Base-by-base conservation (phyloP, 2,797 vertebrate species). In the Spinus pinus region DNA sequence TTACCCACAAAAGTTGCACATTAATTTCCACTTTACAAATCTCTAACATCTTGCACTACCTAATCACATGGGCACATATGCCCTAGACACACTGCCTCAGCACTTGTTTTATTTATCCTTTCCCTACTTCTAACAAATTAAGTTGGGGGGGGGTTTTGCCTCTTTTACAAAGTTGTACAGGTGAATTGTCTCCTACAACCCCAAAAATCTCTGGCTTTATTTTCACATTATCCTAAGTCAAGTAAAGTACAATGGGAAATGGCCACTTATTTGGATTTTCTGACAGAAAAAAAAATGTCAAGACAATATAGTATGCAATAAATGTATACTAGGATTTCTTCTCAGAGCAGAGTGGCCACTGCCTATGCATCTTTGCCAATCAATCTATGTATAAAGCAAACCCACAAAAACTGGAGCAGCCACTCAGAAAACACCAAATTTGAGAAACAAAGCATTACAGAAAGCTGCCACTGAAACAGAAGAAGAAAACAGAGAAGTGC, bases 101-200 rank as follows among this genome's bases (percentile, higher is more conserved):
- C 24, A 51, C 5, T 39, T 25, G 4, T 14, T 69, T 61, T 16
- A 47, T 37, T 35, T 58, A 44, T 72, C 82, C 21, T 64, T 28
- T 65, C 28, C 14, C 6, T 2, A 8, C 7, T 81, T 78, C 15
- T 30, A 71, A 6, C 1, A 6, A 64, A 33, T 5, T 58, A 22
- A 17, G 7, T 10, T 20, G 41, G 3, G 1, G 1, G 1, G 0
- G 0, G 49, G 33, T 28, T 19, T 19, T 6, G 2, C 15, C 21
- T 21, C 7, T 46, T 57, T 57, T 42, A 85, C 3, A 16, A 33
- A 84, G n/a, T 10, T 67, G 27, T 42, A 8, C 39, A 51, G 8
- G 23, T 70, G 46, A 82, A 21, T 37, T 60, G 17, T 18, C 44
- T 57, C 21, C 13, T 14, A 61, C 15, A n/a, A 50, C 7, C 4